These are phyloP conservation scores for Eucriotettix oculatus DNA, from an alignment of 2,888 invertebrate genomes.

Conservation along the genomic window DNA sequence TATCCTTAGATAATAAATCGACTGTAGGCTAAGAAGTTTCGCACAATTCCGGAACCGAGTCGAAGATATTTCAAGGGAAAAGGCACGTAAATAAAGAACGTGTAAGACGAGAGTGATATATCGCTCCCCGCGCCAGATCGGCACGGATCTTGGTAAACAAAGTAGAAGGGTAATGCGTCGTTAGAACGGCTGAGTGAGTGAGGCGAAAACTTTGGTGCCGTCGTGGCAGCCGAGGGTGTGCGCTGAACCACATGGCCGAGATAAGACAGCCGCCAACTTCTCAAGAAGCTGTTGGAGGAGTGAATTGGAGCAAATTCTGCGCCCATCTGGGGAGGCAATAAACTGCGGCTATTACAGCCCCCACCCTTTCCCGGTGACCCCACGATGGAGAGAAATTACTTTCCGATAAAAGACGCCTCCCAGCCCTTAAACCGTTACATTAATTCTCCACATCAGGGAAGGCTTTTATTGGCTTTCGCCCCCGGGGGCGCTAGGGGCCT, in stretches of 20 bases:
- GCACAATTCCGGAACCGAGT: too few relatives aligned
- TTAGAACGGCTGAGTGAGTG: too few relatives aligned
- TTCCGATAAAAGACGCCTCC: neutral
- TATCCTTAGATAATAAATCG: too few relatives aligned
- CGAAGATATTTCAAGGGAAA: too few relatives aligned
- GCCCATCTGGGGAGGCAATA: conserved; percentile 11
- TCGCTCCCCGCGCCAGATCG: too few relatives aligned
- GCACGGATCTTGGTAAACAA: too few relatives aligned
- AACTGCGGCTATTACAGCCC: conserved; percentile 6
- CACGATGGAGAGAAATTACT: neutral
- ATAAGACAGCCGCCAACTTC: neutral
- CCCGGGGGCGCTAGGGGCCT: neutral
- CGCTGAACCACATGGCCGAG: neutral
- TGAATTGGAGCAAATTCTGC: conserved; percentile 14
- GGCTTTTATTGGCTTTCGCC: neutral
- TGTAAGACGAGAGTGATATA: too few relatives aligned
- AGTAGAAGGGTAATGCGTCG: too few relatives aligned
- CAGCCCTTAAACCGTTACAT: neutral
- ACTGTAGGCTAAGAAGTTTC: too few relatives aligned
- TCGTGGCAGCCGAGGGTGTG: too few relatives aligned
- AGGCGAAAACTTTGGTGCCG: too few relatives aligned
- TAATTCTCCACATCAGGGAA: neutral
- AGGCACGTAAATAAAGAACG: too few relatives aligned
- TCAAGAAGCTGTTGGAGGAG: neutral
- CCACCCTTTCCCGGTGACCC: neutral